These are phyloP conservation scores for Cryptoblepharus egeriae DNA, from an alignment of 2,797 vertebrate species.

Conservation along the genomic window DNA sequence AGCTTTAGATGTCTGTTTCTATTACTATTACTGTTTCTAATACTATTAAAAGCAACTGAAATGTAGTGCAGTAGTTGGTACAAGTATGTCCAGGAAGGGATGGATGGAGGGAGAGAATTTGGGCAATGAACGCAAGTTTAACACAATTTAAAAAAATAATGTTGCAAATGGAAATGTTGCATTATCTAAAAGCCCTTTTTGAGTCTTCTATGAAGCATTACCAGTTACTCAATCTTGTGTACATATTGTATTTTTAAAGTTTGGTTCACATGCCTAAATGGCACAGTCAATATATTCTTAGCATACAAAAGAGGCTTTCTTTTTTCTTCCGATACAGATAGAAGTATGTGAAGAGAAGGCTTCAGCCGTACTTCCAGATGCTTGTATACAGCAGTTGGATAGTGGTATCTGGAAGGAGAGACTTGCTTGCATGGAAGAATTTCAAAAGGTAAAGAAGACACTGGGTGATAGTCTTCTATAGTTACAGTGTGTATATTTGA, in stretches of 20 bases:
- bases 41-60: not conserved
- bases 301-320: fast-evolving
- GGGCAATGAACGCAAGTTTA: not conserved
- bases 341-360: conserved; percentile 95
- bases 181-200: no score
- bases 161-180: not conserved
- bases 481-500: not conserved
- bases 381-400: conserved; percentile 92
- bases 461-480: not conserved
- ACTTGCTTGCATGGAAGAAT: conserved; percentile 97
- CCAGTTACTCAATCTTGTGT: not conserved
- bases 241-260: not conserved
- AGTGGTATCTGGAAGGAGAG: conserved; percentile 98
- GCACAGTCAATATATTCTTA: not conserved
- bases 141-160: not conserved
- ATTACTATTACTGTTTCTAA: no score
- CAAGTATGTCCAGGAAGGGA: not conserved
- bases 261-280: not conserved
- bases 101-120: no score
- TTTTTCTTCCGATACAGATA: conserved; percentile 73
- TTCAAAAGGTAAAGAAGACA: conserved; percentile 86
- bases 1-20: no score
- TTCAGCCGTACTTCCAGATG: conserved; percentile 88
- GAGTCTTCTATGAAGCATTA: not conserved
- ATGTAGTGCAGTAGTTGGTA: not conserved